Conservation (phyloP, 2,113 vertebrate genomes). For the Cyanistes caeruleus region DNA sequence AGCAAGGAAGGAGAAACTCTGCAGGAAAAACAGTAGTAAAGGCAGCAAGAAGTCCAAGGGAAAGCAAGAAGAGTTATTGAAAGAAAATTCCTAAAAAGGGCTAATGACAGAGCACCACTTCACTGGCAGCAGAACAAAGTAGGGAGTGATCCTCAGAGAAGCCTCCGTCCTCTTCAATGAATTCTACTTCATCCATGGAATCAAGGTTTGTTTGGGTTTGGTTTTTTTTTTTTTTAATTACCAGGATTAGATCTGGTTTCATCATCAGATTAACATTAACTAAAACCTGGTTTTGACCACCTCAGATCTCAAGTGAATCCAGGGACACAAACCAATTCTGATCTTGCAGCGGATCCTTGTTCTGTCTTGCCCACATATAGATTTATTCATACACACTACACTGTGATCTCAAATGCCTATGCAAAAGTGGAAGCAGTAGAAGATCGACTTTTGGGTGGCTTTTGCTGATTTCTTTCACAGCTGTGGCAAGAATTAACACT, state of each 20-base stretch:
- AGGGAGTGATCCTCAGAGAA: background rate
- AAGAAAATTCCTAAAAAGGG: background rate
- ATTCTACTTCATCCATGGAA: background rate
- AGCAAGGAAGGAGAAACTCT: background rate
- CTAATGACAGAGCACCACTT: background rate
- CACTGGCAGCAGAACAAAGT: background rate
- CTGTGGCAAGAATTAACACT: background rate
- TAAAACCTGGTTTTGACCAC: background rate
- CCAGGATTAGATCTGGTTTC: background rate
- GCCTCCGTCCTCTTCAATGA: background rate
- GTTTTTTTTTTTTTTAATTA: background rate
- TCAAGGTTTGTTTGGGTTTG: background rate
- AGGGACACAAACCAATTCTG: background rate
- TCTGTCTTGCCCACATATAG: background rate
- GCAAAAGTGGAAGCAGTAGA: background rate
- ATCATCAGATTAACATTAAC: background rate
- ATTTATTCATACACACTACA: rapidly evolving
- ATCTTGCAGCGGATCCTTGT: background rate
- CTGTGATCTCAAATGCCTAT: background rate
- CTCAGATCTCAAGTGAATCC: background rate
- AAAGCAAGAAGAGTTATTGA: background rate
- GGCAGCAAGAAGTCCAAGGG: background rate
- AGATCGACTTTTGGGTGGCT: background rate
- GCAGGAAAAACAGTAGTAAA: background rate
- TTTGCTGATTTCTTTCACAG: background rate